phyloP scores from a whole-genome alignment of 2,797 vertebrate genomes.

The Capromys pilorides region DNA sequence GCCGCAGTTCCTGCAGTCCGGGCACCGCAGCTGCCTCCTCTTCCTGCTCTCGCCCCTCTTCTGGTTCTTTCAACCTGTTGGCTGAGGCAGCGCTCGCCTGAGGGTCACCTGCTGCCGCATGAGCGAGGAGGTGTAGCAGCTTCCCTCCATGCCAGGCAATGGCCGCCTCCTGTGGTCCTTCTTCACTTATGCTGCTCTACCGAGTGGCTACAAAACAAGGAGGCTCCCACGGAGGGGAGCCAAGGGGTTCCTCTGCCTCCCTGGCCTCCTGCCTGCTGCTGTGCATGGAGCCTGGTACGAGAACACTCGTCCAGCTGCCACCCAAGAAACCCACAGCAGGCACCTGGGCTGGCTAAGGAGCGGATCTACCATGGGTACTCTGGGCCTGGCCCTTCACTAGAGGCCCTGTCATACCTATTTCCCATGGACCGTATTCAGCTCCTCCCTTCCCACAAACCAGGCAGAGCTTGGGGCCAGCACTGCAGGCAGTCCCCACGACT shows the following conservation, averaged over 20 bases:
- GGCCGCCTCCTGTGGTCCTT: neutral
- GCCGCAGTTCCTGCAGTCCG: fast-evolving
- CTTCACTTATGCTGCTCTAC: too few relatives aligned
- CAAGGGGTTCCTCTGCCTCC: neutral
- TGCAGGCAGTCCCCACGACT: neutral
- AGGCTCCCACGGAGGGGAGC: neutral
- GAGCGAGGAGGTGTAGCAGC: fast-evolving
- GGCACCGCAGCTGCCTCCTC: neutral
- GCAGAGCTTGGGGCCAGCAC: fast-evolving
- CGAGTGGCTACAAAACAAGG: neutral
- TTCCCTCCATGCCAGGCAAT: neutral
- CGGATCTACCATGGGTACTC: neutral
- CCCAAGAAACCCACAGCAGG: neutral
- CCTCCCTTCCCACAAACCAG: neutral
- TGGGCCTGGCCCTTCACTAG: neutral
- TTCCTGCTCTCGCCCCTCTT: too few relatives aligned
- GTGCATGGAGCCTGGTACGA: neutral
- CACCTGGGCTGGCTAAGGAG: neutral
- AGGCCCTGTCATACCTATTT: neutral
- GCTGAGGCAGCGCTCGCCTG: neutral
- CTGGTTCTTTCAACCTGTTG: neutral
- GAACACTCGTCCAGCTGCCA: neutral
- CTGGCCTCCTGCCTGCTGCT: neutral
- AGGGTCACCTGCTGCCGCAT: fast-evolving
- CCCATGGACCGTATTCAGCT: neutral